Evolutionary conservation across 1,140 invertebrate genomes (phyloP).

Genomic region (Achatina immaculata): DNA sequence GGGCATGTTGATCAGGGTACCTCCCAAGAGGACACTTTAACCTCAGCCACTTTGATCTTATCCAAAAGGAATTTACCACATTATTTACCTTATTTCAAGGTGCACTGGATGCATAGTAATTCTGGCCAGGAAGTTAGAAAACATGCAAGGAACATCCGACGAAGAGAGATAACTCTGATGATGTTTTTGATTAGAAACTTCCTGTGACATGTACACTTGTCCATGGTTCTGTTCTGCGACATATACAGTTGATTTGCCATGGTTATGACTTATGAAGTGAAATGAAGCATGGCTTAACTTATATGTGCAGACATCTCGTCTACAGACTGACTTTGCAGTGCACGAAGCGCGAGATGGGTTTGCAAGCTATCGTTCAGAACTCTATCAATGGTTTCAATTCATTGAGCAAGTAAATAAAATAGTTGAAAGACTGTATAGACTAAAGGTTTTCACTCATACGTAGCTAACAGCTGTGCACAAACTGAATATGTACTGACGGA

Average conservation of each 20-base stretch:
- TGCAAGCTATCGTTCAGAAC: constrained; percentile 45
- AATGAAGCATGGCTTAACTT: constrained; percentile 51
- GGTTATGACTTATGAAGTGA: not conserved
- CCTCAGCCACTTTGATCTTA: too few species aligned
- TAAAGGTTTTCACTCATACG: too few species aligned
- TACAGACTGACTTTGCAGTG: constrained; percentile 43
- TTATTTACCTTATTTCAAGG: too few species aligned
- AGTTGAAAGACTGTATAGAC: too few species aligned
- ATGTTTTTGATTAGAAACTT: constrained; percentile 36
- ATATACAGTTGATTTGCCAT: not conserved
- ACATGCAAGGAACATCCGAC: not conserved
- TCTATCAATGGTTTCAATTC: constrained; percentile 50
- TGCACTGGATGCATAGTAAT: too few species aligned
- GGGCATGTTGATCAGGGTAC: too few species aligned
- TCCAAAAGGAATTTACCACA: too few species aligned
- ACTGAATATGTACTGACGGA: not conserved
- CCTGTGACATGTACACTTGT: constrained; percentile 10
- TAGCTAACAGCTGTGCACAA: too few species aligned
- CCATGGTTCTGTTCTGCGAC: not conserved
- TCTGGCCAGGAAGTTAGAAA: too few species aligned
- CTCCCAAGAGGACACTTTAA: too few species aligned
- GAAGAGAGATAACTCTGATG: constrained; percentile 6
- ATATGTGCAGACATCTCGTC: constrained; percentile 43
- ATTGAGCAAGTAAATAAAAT: constrained; percentile 54
- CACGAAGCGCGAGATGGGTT: constrained; percentile 53